Evolutionary conservation across 2,797 vertebrate species (phyloP).

Genomic region (Amazona finschi): DNA sequence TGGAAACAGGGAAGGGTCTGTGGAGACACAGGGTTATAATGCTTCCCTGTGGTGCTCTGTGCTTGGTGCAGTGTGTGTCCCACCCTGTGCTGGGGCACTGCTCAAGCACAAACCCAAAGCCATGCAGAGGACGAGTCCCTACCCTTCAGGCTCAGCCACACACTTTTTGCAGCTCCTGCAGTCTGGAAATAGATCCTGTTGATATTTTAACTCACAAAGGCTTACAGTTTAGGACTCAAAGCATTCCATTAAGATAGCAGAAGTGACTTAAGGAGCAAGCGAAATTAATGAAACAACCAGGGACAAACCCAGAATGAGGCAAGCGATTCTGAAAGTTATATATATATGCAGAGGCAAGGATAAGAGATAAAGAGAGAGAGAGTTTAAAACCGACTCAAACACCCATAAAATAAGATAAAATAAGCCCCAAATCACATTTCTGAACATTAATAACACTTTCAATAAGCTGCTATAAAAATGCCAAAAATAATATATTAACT

Average conservation of each 20-base stretch:
- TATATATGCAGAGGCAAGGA: not conserved
- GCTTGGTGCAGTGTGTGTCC: not conserved
- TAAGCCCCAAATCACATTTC: slow-evolving; percentile 42
- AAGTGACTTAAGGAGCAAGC: not conserved
- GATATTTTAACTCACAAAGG: not conserved
- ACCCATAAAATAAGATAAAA: slow-evolving; percentile 58
- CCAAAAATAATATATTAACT: slow-evolving; percentile 57
- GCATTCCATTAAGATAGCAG: not conserved
- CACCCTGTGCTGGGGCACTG: not conserved
- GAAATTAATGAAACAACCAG: not conserved
- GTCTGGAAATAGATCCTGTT: not conserved
- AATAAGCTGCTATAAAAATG: slow-evolving; percentile 61
- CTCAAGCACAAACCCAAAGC: not conserved
- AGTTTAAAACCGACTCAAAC: slow-evolving; percentile 52
- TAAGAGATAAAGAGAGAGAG: not conserved
- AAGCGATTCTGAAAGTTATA: not conserved
- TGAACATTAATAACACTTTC: slow-evolving; percentile 63
- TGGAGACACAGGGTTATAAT: not conserved
- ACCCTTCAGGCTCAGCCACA: not conserved
- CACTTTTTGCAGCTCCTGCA: not conserved
- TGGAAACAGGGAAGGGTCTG: not conserved
- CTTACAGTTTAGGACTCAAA: not conserved
- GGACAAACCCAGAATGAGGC: not conserved
- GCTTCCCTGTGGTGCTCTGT: not conserved
- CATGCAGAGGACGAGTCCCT: not conserved